phyloP scores from a whole-genome alignment of 2,797 vertebrate genomes.

The Sebastes matsubarae region DNA sequence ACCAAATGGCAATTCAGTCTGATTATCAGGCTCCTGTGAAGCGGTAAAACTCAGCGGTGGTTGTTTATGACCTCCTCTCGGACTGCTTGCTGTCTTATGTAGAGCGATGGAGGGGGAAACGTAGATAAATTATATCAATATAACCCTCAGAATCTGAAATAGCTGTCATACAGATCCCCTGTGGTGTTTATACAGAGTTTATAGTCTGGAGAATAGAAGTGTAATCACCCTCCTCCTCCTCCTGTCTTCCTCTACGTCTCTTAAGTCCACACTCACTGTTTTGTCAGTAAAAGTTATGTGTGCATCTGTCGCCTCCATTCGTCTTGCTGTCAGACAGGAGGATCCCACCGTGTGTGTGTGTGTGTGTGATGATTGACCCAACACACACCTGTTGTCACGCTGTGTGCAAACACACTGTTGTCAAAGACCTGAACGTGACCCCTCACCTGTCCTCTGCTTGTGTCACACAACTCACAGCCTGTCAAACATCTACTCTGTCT shows the following conservation, averaged over 20 bases:
- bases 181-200: background rate
- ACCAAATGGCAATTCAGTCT: background rate
- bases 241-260: background rate
- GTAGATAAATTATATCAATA: background rate
- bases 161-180: background rate
- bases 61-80: background rate
- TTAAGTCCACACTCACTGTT: conserved; percentile 19
- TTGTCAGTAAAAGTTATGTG: conserved; percentile 41
- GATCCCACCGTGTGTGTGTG: conserved; percentile 18
- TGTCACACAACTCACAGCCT: conserved; percentile 36
- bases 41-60: background rate
- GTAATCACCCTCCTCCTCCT: background rate
- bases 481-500: background rate
- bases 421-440: conserved; percentile 21
- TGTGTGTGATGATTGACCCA: background rate
- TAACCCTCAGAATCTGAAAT: background rate
- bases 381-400: conserved; percentile 60
- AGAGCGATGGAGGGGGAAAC: background rate
- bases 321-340: conserved; percentile 51
- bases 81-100: background rate
- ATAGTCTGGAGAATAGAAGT: background rate
- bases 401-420: conserved; percentile 17
- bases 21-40: background rate
- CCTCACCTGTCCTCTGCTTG: conserved; percentile 46
- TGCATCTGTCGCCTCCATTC: conserved; percentile 64